Evolutionary conservation across 2,797 vertebrate species (phyloP).

Genomic region (Capromys pilorides): DNA sequence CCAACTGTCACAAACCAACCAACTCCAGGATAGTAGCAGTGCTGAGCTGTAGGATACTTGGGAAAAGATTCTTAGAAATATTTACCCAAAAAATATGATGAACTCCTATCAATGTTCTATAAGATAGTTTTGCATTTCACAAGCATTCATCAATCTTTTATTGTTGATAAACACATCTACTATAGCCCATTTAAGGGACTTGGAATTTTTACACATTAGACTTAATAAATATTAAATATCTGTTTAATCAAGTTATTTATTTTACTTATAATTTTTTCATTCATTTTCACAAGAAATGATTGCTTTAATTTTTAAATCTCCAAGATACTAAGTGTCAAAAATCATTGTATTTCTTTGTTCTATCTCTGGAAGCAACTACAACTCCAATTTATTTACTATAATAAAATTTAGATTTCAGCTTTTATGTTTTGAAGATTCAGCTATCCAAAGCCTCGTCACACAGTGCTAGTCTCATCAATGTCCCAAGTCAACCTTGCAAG

Average conservation of each 20-base stretch:
- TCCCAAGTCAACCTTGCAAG: conserved; percentile 79
- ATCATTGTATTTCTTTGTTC: conserved; percentile 26
- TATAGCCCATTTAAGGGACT: conserved; percentile 82
- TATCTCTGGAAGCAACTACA: too few species aligned
- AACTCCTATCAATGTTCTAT: conserved; percentile 83
- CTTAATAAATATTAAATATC: conserved; percentile 86
- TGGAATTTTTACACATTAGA: conserved; percentile 79
- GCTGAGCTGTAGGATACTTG: conserved; percentile 77
- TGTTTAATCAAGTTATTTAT: conserved; percentile 85
- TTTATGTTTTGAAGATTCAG: conserved; percentile 80
- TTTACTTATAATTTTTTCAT: conserved; percentile 79
- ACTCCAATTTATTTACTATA: conserved; percentile 11
- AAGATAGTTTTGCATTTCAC: conserved; percentile 85
- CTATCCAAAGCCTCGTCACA: conserved; percentile 65
- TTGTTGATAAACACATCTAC: conserved; percentile 75
- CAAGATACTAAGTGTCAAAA: conserved; percentile 38
- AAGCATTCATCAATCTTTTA: conserved; percentile 83
- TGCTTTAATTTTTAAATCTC: conserved; percentile 79
- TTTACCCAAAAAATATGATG: conserved; percentile 82
- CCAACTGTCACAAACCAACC: neutral
- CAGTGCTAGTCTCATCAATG: conserved; percentile 76
- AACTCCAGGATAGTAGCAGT: conserved; percentile 42
- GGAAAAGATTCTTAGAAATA: conserved; percentile 85
- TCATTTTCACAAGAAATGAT: conserved; percentile 86
- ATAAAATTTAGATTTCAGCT: conserved; percentile 81